A percentile compares a stretch with the other conserved stretches of the same genome.
Conservation (phyloP, 2,888 invertebrate genomes). For the Hecatera dysodea region DNA sequence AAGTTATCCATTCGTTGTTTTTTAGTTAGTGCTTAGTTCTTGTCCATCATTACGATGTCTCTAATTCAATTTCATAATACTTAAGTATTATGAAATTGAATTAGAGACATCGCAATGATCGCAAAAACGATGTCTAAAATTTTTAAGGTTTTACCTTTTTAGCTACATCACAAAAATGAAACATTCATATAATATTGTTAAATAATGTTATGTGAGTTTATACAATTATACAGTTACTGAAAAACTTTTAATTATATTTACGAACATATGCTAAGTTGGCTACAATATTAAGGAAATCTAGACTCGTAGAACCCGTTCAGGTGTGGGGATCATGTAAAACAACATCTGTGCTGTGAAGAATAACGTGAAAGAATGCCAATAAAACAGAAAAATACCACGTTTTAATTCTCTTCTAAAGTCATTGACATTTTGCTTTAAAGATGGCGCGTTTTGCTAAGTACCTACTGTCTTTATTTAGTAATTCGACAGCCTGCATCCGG, state of each 20-base stretch:
- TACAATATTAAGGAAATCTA: constrained; percentile 6
- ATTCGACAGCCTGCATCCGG: constrained; percentile 53
- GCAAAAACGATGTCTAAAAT: no score
- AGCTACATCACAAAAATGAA: not conserved
- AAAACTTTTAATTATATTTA: not conserved
- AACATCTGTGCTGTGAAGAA: constrained; percentile 23
- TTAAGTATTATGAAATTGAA: no score
- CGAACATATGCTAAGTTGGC: not conserved
- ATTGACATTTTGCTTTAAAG: constrained; percentile 51
- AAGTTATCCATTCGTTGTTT: not conserved
- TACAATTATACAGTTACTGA: not conserved
- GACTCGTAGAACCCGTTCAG: constrained; percentile 20
- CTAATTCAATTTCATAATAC: no score
- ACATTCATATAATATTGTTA: not conserved
- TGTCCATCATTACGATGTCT: no score
- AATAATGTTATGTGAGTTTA: no score
- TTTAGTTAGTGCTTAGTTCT: not conserved
- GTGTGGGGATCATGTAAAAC: constrained; percentile 8
- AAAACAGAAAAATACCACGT: constrained; percentile 46
- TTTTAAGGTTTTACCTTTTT: no score
- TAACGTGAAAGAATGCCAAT: constrained; percentile 51
- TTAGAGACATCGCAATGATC: no score
- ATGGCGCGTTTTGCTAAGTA: constrained; percentile 32
- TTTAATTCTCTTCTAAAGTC: constrained; percentile 47
- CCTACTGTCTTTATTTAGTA: constrained; percentile 45